Evolutionary conservation across 1,140 invertebrate genomes (phyloP), one percentile per base, ranked within the genome.

Genomic region (Atta cephalotes): DNA sequence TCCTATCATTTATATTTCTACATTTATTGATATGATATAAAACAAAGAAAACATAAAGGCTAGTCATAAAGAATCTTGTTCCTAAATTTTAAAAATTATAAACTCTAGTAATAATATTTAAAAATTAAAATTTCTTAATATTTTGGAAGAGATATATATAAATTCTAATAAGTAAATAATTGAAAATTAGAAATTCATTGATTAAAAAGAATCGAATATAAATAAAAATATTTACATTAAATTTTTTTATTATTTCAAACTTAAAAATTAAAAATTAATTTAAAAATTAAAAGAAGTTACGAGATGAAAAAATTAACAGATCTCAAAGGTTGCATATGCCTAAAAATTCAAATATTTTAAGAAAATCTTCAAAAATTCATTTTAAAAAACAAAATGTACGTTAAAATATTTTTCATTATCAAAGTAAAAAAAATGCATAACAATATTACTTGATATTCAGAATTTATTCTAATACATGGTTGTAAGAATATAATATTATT

Each of bases 401-500:
- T 53, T 53, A 65, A 18, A 14, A 60, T 51, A 12, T 5, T 63
- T 86, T 81, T 31, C 18, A 45, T 18, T 51, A 39, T 21, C 3
- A 10, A 45, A 76, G 58, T 87, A 25, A 25, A 25, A 25, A 25
- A 25, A 25, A 25, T 25, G 25, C 25, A 25, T 25, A 25, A 25
- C 25, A 25, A 25, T 25, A 0, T 0, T 25, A 25, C 25, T 25
- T 25, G 25, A 25, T 25, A 25, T 25, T 25, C 25, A 25, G 25
- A 25, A 25, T 25, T 25, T 25, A 25, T 25, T 25, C 25, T 21
- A 21, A 21, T 21, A 21, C 21, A 21, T 21, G 21, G 0, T 21
- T 21, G 21, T 21, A 21, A 21, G 18, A 21, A 39, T 70, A 82
- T 70, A 82, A 85, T 45, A 18, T 35, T 25, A 18, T 87, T 71